A percentile compares a stretch with the other conserved stretches of the same genome.
These are phyloP conservation scores for Eupsilia transversa DNA, from an alignment of 2,888 invertebrate genomes.

Conservation along the genomic window DNA sequence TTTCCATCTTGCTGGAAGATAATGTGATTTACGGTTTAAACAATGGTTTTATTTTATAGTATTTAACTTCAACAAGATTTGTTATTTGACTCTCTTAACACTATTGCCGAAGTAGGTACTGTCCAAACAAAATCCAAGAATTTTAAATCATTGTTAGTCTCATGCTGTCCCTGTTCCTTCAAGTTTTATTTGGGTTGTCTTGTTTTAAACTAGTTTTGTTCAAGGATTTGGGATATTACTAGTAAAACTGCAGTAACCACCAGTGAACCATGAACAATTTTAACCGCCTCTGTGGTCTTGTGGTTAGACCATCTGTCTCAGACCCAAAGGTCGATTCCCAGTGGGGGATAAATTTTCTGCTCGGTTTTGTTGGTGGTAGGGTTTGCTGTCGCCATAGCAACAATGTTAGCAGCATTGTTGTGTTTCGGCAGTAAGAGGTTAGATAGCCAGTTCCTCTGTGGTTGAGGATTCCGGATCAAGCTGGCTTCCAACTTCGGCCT, in stretches of 20 bases:
- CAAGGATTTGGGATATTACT: background rate
- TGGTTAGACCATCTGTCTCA: too few relatives aligned
- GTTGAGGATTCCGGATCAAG: too few relatives aligned
- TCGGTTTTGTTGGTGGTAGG: too few relatives aligned
- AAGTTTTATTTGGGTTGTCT: background rate
- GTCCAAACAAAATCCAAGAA: background rate
- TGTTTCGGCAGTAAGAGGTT: too few relatives aligned
- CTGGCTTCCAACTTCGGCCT: too few relatives aligned
- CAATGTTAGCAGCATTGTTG: too few relatives aligned
- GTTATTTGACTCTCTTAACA: background rate
- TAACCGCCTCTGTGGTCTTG: too few relatives aligned
- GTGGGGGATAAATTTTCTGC: too few relatives aligned
- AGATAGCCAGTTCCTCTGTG: too few relatives aligned
- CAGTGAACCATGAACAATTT: too few relatives aligned
- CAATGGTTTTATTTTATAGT: background rate
- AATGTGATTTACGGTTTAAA: background rate
- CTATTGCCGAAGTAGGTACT: background rate
- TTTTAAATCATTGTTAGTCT: background rate
- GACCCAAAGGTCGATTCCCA: too few relatives aligned
- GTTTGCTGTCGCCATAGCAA: too few relatives aligned
- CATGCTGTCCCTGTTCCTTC: background rate
- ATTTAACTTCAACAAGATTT: background rate
- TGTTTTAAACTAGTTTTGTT: background rate
- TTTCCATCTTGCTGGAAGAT: conserved; percentile 24
- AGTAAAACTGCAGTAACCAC: background rate